phyloP scores from a whole-genome alignment of 2,797 vertebrate species.

The Mormyrops attenuatus region DNA sequence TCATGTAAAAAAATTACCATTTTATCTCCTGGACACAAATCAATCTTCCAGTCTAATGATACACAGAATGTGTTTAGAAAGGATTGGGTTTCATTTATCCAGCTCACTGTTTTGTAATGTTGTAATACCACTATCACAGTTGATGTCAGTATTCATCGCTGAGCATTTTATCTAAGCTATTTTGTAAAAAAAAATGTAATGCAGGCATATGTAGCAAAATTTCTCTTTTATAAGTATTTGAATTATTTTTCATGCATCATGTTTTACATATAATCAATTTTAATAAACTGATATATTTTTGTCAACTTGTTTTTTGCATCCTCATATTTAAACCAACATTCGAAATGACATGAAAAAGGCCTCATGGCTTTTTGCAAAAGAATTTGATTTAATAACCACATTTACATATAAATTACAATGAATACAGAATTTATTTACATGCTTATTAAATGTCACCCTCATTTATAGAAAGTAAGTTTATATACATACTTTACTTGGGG shows the following conservation, averaged over 20 bases:
- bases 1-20: too few species aligned
- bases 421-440: not conserved
- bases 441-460: not conserved
- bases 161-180: constrained; percentile 14
- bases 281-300: constrained; percentile 3
- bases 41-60: not conserved
- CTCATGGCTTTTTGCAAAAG: constrained; percentile 21
- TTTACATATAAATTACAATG: constrained; percentile 18
- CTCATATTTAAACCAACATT: not conserved
- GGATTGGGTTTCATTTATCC: not conserved
- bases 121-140: constrained; percentile 14
- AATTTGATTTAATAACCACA: constrained; percentile 14
- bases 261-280: constrained; percentile 20
- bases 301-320: not conserved
- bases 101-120: not conserved
- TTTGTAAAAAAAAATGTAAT: constrained; percentile 16
- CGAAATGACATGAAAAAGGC: not conserved
- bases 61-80: not conserved
- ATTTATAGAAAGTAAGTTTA: not conserved
- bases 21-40: not conserved
- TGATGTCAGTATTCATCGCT: not conserved
- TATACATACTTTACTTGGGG: not conserved
- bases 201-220: constrained; percentile 48
- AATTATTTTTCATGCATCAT: constrained; percentile 20
- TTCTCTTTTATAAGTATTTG: constrained; percentile 5